Percentiles rank a stretch among this genome's conserved stretches.
phyloP scores from a whole-genome alignment of 2,888 invertebrate species.

The Tinea semifulvella region DNA sequence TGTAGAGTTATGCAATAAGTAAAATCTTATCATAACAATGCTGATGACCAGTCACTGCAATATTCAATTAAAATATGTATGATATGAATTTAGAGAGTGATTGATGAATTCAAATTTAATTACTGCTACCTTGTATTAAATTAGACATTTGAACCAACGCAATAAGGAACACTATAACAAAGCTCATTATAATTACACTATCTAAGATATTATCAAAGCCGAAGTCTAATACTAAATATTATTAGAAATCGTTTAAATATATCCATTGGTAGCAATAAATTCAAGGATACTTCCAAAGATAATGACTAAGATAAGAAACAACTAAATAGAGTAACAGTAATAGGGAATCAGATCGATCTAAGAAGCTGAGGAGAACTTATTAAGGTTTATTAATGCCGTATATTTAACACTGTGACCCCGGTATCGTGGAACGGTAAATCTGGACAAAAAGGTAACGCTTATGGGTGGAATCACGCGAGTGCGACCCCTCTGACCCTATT shows the following conservation, averaged over 20 bases:
- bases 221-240: neutral
- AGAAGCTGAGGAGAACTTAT: conserved; percentile 32
- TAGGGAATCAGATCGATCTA: conserved; percentile 29
- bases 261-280: conserved; percentile 8
- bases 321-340: conserved; percentile 32
- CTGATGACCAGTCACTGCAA: conserved; percentile 1
- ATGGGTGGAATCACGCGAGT: conserved; percentile 53
- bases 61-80: conserved; percentile 8
- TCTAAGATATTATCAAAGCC: conserved; percentile 9
- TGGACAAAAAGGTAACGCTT: conserved; percentile 50
- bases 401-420: conserved; percentile 49
- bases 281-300: conserved; percentile 25
- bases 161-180: conserved; percentile 4
- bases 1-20: conserved; percentile 6
- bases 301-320: conserved; percentile 31
- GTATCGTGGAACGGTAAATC: conserved; percentile 36
- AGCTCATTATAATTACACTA: conserved; percentile 8
- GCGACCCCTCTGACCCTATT: conserved; percentile 43
- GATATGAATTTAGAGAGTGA: neutral
- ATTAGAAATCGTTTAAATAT: conserved; percentile 8
- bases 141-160: conserved; percentile 6
- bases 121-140: conserved; percentile 1
- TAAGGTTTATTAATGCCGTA: conserved; percentile 50
- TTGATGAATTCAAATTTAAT: conserved; percentile 5
- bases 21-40: no score